Conservation (phyloP, 2,113 vertebrate genomes). For the Entelurus aequoreus region DNA sequence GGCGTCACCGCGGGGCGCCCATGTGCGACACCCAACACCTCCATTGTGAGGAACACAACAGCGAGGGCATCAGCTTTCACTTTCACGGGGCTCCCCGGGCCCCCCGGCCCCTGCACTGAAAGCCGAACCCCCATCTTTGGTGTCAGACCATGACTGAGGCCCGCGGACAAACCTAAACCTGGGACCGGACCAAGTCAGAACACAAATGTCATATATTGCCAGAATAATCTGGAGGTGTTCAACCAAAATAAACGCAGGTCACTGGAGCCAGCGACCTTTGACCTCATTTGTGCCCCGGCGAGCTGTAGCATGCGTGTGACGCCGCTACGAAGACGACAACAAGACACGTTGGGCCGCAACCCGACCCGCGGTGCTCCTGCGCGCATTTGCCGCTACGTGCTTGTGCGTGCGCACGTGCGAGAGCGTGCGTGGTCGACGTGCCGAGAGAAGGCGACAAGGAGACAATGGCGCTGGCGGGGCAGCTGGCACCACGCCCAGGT, state of each 20-base stretch:
- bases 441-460: constrained; percentile 42
- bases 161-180: constrained; percentile 37
- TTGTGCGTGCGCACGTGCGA: constrained; percentile 26
- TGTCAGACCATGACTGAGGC: constrained; percentile 43
- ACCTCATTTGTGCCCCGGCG: constrained; percentile 39
- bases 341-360: constrained; percentile 47
- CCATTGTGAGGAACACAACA: constrained; percentile 67
- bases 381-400: constrained; percentile 30
- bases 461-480: constrained; percentile 15
- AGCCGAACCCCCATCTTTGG: constrained; percentile 57
- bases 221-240: background rate
- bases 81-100: constrained; percentile 38
- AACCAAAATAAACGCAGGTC: constrained; percentile 8
- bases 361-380: constrained; percentile 25
- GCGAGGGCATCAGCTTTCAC: constrained; percentile 55
- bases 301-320: constrained; percentile 34
- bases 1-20: constrained; percentile 39
- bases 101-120: constrained; percentile 48
- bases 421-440: constrained; percentile 19
- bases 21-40: constrained; percentile 41
- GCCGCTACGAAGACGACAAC: background rate
- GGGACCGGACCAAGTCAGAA: background rate
- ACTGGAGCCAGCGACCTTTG: constrained; percentile 62
- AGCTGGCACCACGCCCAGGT: constrained; percentile 28
- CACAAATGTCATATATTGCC: background rate